These are phyloP conservation scores for Drosophila ezoana DNA, from an alignment of 2,888 invertebrate species.

Conservation along the genomic window DNA sequence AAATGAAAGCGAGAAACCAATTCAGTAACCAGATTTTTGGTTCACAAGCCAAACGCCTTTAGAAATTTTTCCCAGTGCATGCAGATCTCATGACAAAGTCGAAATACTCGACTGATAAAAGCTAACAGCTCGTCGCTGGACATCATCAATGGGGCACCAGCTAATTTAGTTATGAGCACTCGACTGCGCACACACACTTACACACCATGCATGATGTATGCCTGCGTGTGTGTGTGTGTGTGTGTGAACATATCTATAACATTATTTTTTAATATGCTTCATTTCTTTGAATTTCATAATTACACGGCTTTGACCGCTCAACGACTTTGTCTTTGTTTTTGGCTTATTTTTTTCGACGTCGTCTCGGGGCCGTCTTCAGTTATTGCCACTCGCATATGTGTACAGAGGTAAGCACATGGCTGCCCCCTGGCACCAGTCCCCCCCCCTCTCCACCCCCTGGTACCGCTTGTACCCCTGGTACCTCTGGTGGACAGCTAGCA, in stretches of 20 bases:
- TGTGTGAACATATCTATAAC: conserved; percentile 43
- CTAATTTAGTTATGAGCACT: conserved; percentile 58
- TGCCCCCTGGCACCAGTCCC: background rate
- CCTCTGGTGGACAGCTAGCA: conserved; percentile 1
- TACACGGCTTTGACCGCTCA: conserved; percentile 79
- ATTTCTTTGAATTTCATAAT: conserved; percentile 80
- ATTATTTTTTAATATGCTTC: conserved; percentile 60
- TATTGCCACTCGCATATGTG: conserved; percentile 42
- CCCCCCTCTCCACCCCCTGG: background rate
- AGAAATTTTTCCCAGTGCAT: too few relatives aligned
- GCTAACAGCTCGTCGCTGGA: conserved; percentile 17
- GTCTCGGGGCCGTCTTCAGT: conserved; percentile 50
- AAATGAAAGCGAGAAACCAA: too few relatives aligned
- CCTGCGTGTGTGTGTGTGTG: background rate
- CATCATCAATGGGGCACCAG: conserved; percentile 23
- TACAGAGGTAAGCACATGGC: conserved; percentile 31
- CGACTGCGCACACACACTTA: background rate
- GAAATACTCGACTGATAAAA: conserved; percentile 3
- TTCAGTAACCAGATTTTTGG: too few relatives aligned
- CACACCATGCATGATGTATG: too few relatives aligned
- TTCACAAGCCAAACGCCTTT: too few relatives aligned
- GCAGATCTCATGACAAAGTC: conserved; percentile 6
- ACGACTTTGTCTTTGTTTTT: conserved; percentile 54
- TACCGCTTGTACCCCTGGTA: background rate
- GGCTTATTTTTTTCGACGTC: conserved; percentile 1